Base-by-base conservation (phyloP, 1,140 invertebrate species). In the Calosoma granatense region DNA sequence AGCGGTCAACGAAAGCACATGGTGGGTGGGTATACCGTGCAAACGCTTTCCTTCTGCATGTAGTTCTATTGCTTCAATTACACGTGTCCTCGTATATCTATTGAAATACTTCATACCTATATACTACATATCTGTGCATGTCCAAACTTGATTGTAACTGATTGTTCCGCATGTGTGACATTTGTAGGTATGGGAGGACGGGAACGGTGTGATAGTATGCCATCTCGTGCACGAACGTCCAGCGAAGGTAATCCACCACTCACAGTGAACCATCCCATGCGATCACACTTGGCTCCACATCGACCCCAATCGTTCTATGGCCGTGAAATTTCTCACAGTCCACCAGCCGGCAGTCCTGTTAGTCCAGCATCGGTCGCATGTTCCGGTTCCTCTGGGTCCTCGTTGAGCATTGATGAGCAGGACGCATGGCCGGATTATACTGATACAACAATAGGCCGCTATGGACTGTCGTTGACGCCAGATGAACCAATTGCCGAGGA, bases 161-260 rank as follows among this genome's bases (percentile, higher is more conserved):
- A n/a, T n/a, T n/a, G n/a, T n/a, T n/a, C n/a, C n/a, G n/a, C n/a
- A n/a, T n/a, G n/a, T n/a, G n/a, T n/a, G n/a, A n/a, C n/a, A n/a
- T 36, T 70, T 73, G 4, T 68, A 77, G 75, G 74, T 63, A 58
- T 69, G 11, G 66, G 74, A 20, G 72, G 70, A 59, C 79, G 88
- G 51, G 87, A 88, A 60, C 78, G 87, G 36, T 89, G 84, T 67
- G 89, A 88, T 67, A 90, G 85, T 68, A 80, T 90, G 74, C 88
- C 86, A 14, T 83, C 84, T 1, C 72, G 84, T 9, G 78, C 84
- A 19, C 74, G 82, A 53, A 84, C 79, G 1, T 77, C 74, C 12
- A 83, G 81, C 64, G 83, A 86, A 63, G 76, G 78, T 52, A 74
- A 66, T 43, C 77, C 79, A 64, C 65, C 72, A 22, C 63, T 70